Base-by-base conservation (phyloP, 2,888 invertebrate species). In the Papilio protenor region DNA sequence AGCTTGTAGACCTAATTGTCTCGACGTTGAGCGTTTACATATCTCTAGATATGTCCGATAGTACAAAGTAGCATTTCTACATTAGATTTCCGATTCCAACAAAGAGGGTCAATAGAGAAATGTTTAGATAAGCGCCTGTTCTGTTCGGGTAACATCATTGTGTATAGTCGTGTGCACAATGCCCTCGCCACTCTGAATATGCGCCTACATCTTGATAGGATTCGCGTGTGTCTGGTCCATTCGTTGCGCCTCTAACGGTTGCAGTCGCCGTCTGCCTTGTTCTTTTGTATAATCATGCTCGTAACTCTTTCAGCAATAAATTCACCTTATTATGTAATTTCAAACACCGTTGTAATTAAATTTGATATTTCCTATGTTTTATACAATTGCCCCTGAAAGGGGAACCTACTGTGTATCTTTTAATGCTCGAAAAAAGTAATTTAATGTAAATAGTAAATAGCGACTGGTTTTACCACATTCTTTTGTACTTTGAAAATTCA, bases 171-270 rank as follows among this genome's bases (percentile, higher is more conserved):
- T 80, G 81, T 45, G 81, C 83, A 84, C 81, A 85, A 85, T 73
- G 77, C 81, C 80, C 78, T 80, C 78, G 82, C 80, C 81, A 81
- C 74, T 79, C 77, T 83, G 80, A 83, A 84, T 85, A 82, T 81
- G 80, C 79, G 79, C 69, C 78, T 75, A 83, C 79, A 85, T 82
- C 80, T 82, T 82, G 85, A 84, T 85, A 85, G 84, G 82, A 79
- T 83, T 91, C 84, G 90, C 89, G 89, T 91, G 91, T 87, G 84
- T 81, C 80, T 79, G 81, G 82, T 85, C 87, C 88, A 89, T 91
- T 90, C 85, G 87, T 87, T 87, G 86, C 81, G 81, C 79, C 82
- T 83, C 82, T 85, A 84, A 82, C 84, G 83, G 84, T 80, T 80
- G 83, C 83, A 84, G 81, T 82, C 78, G 84, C 81, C 81, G 79